A percentile compares a stretch with the other conserved stretches of the same genome.
phyloP scores from a whole-genome alignment of 2,888 invertebrate species.

The Pterostichus madidus region DNA sequence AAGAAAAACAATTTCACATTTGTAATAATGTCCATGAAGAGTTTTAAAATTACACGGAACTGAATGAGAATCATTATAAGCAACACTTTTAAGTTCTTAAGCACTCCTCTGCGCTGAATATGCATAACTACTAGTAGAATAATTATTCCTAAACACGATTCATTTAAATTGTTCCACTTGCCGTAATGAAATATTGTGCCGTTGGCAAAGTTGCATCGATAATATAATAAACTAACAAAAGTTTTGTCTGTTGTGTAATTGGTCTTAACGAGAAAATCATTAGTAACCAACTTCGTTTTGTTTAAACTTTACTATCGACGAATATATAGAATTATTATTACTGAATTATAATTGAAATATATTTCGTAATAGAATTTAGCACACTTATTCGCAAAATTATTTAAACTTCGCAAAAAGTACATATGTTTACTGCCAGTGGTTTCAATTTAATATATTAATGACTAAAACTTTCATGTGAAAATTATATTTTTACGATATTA shows the following conservation, averaged over 20 bases:
- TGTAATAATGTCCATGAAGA: background rate
- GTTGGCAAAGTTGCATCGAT: background rate
- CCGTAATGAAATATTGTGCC: background rate
- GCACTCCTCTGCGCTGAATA: background rate
- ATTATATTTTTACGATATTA: too few species aligned
- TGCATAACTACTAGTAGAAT: background rate
- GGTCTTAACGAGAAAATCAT: background rate
- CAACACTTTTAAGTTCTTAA: background rate
- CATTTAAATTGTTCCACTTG: background rate
- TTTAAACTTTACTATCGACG: too few species aligned
- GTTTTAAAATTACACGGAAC: background rate
- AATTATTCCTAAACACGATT: conserved; percentile 10
- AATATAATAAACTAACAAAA: background rate
- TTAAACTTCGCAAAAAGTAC: too few species aligned
- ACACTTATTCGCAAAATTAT: too few species aligned
- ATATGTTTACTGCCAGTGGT: too few species aligned
- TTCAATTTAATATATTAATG: too few species aligned
- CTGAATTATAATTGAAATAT: too few species aligned
- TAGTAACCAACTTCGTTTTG: background rate
- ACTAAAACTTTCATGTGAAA: too few species aligned
- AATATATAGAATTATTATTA: too few species aligned
- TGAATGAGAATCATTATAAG: background rate
- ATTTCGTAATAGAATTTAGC: too few species aligned
- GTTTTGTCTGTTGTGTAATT: background rate
- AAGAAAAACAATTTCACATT: conserved; percentile 5